Evolutionary conservation across 1,140 invertebrate genomes (phyloP).

Genomic region (Coelopa frigida): DNA sequence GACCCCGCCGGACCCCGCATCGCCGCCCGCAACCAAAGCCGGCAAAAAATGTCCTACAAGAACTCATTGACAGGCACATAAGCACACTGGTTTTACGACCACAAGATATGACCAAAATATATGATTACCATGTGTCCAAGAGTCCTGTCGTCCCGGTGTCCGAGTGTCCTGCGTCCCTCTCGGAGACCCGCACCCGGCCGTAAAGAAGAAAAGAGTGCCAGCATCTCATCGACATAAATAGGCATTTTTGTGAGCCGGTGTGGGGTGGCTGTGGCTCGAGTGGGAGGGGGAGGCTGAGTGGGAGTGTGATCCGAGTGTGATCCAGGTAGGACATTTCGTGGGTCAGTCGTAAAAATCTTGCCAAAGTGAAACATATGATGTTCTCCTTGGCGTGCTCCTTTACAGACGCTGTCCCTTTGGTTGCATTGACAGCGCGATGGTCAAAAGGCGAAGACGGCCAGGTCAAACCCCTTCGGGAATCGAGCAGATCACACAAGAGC

Average conservation of each 20-base stretch:
- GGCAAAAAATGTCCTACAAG: constrained; percentile 36
- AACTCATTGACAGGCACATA: constrained; percentile 46
- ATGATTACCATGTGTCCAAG: constrained; percentile 44
- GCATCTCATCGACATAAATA: constrained; percentile 35
- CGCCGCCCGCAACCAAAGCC: constrained; percentile 4
- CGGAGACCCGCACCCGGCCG: no score
- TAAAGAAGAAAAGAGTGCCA: neutral
- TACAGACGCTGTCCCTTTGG: no score
- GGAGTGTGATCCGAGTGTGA: constrained; percentile 34
- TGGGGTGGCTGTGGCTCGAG: no score
- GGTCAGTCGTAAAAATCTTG: constrained; percentile 40
- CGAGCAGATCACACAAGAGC: no score
- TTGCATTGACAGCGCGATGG: no score
- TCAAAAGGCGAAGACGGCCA: no score
- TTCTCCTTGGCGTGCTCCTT: no score
- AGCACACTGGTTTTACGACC: constrained; percentile 45
- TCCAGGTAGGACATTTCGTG: constrained; percentile 38
- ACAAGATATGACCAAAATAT: constrained; percentile 46
- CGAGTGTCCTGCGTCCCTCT: constrained; percentile 1
- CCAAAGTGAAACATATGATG: constrained; percentile 44
- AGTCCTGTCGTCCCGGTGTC: neutral
- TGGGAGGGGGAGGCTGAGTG: no score
- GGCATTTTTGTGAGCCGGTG: constrained; percentile 30
- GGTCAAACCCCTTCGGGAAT: no score
- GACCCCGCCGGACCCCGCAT: neutral